These are phyloP conservation scores for Pterobdella sp. DNA, from an alignment of 2,888 invertebrate genomes.

Conservation along the genomic window DNA sequence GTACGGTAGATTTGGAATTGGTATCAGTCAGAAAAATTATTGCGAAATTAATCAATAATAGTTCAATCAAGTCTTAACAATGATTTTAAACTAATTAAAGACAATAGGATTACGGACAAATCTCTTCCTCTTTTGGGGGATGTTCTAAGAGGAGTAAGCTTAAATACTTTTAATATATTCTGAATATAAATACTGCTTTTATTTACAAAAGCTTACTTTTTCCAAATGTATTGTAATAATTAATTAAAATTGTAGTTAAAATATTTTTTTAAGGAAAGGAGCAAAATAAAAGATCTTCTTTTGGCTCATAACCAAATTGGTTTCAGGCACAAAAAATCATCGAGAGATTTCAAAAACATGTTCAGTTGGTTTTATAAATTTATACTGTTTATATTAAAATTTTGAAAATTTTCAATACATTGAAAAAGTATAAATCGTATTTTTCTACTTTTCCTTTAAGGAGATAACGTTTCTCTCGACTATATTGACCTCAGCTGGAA, in stretches of 20 bases:
- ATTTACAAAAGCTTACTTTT: too few relatives aligned
- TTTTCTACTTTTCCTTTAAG: background rate
- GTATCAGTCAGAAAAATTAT: too few relatives aligned
- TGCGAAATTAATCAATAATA: background rate
- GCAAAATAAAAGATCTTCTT: background rate
- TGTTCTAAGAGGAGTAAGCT: background rate
- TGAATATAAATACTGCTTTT: too few relatives aligned
- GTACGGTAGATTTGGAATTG: too few relatives aligned
- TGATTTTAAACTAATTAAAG: background rate
- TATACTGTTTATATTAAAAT: background rate
- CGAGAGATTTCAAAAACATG: background rate
- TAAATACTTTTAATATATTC: background rate
- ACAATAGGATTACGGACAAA: conserved; percentile 6
- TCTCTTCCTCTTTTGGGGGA: background rate
- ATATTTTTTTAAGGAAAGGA: background rate
- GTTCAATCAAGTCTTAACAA: background rate
- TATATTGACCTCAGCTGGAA: conserved; percentile 6
- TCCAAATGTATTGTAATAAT: too few relatives aligned
- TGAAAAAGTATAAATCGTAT: background rate
- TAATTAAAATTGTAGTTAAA: too few relatives aligned
- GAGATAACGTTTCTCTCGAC: background rate
- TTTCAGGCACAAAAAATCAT: background rate
- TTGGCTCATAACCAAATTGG: background rate
- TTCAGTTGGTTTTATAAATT: background rate
- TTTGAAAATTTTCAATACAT: background rate